Evolutionary conservation across 2,797 vertebrate species (phyloP).

Genomic region (Phylloscopus collybita): DNA sequence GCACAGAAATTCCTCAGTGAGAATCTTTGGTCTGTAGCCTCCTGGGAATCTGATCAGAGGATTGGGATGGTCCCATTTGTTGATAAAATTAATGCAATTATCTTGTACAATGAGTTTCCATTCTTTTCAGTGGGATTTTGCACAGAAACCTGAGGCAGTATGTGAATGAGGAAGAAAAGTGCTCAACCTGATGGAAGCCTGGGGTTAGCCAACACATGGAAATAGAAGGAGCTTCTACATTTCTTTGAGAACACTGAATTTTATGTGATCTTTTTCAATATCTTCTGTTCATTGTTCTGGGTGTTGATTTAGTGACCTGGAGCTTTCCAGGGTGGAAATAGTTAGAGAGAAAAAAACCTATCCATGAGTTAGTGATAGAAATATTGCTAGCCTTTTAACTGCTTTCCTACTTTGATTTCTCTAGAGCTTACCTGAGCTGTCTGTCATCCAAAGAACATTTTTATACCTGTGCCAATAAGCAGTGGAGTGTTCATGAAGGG

Average conservation of each 20-base stretch:
- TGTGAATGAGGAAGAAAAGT: neutral
- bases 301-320: neutral
- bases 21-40: neutral
- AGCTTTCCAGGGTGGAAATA: neutral
- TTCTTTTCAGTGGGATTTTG: neutral
- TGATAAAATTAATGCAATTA: neutral
- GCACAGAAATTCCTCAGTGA: neutral
- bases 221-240: neutral
- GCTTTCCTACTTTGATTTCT: conserved; percentile 40
- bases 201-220: neutral
- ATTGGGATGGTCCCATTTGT: neutral
- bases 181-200: neutral
- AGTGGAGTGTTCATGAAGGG: neutral
- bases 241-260: neutral
- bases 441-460: conserved; percentile 33
- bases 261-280: neutral
- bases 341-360: conserved; percentile 3
- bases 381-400: conserved; percentile 19
- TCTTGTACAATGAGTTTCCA: neutral
- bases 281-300: neutral
- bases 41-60: neutral
- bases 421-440: conserved; percentile 25
- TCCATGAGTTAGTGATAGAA: neutral
- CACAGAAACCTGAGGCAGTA: neutral
- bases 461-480: conserved; percentile 21